Conservation (phyloP, 2,113 vertebrate species). For the Pelusios castaneus region DNA sequence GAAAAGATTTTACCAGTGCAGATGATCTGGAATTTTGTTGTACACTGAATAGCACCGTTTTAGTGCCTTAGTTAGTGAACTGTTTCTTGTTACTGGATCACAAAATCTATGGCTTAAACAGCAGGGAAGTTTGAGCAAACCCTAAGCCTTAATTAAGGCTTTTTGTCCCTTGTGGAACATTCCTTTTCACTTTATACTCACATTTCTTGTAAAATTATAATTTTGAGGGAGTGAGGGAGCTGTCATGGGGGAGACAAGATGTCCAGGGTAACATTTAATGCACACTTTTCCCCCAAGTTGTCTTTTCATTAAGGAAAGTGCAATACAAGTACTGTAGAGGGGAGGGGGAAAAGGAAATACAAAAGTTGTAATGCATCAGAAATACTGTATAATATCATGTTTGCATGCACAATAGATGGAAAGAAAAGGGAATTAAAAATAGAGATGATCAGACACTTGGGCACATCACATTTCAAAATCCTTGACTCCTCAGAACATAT, state of each 20-base stretch:
- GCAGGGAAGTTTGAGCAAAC: background rate
- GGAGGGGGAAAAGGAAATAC: background rate
- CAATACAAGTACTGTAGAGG: background rate
- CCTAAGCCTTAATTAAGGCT: background rate
- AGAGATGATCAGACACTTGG: background rate
- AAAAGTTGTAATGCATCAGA: background rate
- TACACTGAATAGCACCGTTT: background rate
- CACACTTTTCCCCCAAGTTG: background rate
- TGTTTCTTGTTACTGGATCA: background rate
- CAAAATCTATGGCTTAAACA: background rate
- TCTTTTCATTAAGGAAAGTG: background rate
- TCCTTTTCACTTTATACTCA: background rate
- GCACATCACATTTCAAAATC: background rate
- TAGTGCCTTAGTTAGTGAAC: background rate
- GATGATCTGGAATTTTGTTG: background rate
- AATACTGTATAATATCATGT: background rate
- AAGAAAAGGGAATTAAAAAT: background rate
- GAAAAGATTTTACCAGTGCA: background rate
- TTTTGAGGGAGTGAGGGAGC: background rate
- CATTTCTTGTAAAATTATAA: background rate
- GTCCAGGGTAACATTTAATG: background rate
- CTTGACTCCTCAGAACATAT: background rate
- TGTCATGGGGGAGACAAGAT: background rate
- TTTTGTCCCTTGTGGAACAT: background rate
- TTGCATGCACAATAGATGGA: background rate